Evolutionary conservation across 2,888 invertebrate species (phyloP).

Genomic region (Sisyra terminalis): DNA sequence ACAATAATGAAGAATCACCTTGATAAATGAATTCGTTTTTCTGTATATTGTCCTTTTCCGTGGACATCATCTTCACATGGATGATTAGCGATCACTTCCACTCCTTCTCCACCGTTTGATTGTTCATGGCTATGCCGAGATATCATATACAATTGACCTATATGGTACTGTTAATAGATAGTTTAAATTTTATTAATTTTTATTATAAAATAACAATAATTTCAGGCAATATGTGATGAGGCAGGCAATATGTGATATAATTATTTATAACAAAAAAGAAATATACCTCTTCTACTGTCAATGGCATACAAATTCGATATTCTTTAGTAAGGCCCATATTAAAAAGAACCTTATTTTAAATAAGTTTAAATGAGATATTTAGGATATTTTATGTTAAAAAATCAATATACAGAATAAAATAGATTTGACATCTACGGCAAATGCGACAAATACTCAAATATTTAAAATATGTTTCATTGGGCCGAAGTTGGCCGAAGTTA

Average conservation of each 20-base stretch:
- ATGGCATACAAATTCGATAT: conserved; percentile 84
- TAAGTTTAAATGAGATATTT: too few species aligned
- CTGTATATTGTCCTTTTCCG: conserved; percentile 76
- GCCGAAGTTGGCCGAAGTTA: too few species aligned
- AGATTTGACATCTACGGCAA: too few species aligned
- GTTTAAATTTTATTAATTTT: too few species aligned
- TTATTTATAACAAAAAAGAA: conserved; percentile 7
- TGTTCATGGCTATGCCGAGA: conserved; percentile 86
- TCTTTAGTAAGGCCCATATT: conserved; percentile 75
- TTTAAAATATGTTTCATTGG: too few species aligned
- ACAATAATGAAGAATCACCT: conserved; percentile 36
- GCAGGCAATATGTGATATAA: neutral
- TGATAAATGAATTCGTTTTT: conserved; percentile 78
- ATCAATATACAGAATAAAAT: too few species aligned
- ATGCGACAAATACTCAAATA: too few species aligned
- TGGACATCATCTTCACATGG: conserved; percentile 61
- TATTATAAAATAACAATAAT: too few species aligned
- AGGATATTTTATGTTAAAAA: too few species aligned
- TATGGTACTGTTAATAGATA: conserved; percentile 62
- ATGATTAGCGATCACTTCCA: conserved; percentile 75
- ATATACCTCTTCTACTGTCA: conserved; percentile 76
- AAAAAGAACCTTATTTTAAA: too few species aligned
- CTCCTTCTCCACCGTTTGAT: conserved; percentile 77
- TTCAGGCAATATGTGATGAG: too few species aligned
- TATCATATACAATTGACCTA: conserved; percentile 90